Evolutionary conservation across 2,888 invertebrate genomes (phyloP).

Genomic region (Thysanoteuthis rhombus): DNA sequence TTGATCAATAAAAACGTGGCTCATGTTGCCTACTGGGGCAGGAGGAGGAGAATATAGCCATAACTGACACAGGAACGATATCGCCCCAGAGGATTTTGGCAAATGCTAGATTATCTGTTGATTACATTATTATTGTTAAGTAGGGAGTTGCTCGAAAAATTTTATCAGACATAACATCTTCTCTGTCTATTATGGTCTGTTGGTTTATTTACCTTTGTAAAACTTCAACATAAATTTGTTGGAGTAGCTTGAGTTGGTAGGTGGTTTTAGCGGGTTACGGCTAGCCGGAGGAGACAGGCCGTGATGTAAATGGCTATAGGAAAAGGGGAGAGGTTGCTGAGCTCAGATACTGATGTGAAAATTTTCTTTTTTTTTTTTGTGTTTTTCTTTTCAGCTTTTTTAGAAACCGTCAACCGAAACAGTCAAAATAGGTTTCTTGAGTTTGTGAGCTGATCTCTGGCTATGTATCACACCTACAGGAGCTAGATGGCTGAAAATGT

Average conservation of each 20-base stretch:
- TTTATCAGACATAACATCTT: not conserved
- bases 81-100: not conserved
- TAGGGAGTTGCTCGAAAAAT: not conserved
- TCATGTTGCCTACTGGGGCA: not conserved
- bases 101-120: slow-evolving; percentile 12
- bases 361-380: no score
- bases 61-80: not conserved
- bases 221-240: not conserved
- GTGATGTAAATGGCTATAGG: not conserved
- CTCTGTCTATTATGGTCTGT: not conserved
- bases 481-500: no score
- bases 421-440: no score
- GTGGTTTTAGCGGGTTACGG: not conserved
- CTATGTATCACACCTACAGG: no score
- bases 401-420: no score
- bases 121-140: slow-evolving; percentile 12
- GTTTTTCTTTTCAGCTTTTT: no score
- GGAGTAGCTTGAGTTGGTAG: not conserved
- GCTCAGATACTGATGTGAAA: not conserved
- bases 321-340: not conserved
- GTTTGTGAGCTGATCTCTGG: no score
- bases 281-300: not conserved
- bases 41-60: not conserved
- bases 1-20: slow-evolving; percentile 12
- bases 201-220: not conserved